Percentiles rank a stretch among this genome's conserved stretches.
Evolutionary conservation across 2,888 invertebrate genomes (phyloP).

Genomic region (Digitonthophagus gazella): DNA sequence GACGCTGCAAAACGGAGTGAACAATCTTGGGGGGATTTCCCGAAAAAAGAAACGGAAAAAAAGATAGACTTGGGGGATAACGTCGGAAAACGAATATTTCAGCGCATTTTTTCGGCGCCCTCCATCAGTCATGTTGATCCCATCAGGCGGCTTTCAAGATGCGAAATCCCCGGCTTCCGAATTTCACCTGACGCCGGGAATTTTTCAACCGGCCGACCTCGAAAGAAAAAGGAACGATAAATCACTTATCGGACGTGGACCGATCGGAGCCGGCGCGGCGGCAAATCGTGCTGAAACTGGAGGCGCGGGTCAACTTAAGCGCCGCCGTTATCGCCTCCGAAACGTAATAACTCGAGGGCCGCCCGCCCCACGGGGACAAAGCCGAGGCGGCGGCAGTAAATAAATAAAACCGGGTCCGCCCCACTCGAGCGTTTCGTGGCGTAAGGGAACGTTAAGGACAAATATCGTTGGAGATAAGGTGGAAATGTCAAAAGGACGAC

Average conservation of each 20-base stretch:
- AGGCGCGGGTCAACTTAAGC: constrained; percentile 22
- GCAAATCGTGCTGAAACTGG: constrained; percentile 6
- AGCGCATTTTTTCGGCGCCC: not conserved
- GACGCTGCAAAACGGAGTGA: not conserved
- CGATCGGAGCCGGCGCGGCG: constrained; percentile 9
- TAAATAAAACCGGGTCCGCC: constrained; percentile 30
- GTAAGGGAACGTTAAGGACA: constrained; percentile 35
- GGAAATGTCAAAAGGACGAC: constrained; percentile 18
- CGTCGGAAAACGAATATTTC: not conserved
- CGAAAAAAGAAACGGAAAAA: not conserved
- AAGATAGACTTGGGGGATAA: not conserved
- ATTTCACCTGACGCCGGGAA: constrained; percentile 15
- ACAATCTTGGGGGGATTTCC: not conserved
- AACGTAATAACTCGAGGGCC: constrained; percentile 25
- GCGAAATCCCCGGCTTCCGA: not conserved
- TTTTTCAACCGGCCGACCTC: constrained; percentile 11
- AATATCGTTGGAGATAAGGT: constrained; percentile 34
- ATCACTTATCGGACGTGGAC: constrained; percentile 25
- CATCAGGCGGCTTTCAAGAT: not conserved
- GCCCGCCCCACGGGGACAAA: constrained; percentile 22
- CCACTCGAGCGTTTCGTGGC: not conserved
- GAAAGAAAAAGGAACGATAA: constrained; percentile 21
- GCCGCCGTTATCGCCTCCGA: constrained; percentile 27
- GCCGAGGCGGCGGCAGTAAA: constrained; percentile 29
- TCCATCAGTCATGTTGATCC: not conserved